These are phyloP conservation scores for Caloenas nicobarica DNA, from an alignment of 2,113 vertebrate genomes.

Conservation along the genomic window DNA sequence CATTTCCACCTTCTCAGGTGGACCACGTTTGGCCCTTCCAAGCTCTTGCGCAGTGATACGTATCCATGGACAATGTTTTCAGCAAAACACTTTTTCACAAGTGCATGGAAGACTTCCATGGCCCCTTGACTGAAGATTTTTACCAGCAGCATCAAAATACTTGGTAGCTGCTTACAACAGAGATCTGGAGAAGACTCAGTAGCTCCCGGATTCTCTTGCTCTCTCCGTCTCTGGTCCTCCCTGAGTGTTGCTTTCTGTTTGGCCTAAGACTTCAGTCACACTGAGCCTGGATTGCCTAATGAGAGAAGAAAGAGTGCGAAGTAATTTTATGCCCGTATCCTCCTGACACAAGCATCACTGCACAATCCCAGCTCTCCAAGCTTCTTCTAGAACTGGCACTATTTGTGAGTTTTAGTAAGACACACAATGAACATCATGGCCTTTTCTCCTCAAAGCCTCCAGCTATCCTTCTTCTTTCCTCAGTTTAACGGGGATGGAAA, in stretches of 20 bases:
- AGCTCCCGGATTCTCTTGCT: constrained; percentile 26
- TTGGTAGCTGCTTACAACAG: constrained; percentile 3
- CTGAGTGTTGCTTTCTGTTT: constrained; percentile 26
- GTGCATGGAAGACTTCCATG: neutral
- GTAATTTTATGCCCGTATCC: neutral
- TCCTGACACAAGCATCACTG: neutral
- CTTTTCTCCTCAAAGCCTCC: neutral
- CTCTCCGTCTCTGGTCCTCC: neutral
- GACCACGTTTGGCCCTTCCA: neutral
- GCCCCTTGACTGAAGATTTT: neutral
- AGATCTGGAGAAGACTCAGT: constrained; percentile 47
- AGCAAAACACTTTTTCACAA: neutral
- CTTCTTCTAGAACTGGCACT: neutral
- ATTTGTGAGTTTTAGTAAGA: neutral
- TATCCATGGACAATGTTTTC: neutral
- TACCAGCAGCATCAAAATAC: neutral
- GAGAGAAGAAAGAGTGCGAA: neutral
- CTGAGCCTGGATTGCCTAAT: constrained; percentile 66
- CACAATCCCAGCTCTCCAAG: neutral
- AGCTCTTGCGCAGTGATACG: neutral
- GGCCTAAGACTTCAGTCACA: constrained; percentile 51
- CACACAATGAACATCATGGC: neutral
- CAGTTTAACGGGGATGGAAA: neutral
- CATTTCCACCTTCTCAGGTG: neutral
- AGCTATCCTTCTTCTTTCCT: neutral